A percentile compares a stretch with the other conserved stretches of the same genome.
Conservation (phyloP, 2,113 vertebrate genomes). For the Emydura subglobosa region DNA sequence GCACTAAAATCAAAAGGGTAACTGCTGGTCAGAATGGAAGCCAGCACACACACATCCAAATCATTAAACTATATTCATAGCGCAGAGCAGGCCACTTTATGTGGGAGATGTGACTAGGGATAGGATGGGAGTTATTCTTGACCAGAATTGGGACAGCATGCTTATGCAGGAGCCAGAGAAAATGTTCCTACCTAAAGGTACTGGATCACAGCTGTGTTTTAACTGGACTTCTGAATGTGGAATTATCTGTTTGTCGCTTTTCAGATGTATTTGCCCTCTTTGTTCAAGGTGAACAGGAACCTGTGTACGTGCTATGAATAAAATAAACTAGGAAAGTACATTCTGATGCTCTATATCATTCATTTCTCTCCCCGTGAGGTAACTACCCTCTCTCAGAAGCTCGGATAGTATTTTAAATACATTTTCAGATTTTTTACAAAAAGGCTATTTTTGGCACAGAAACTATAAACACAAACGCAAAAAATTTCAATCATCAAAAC, state of each 20-base stretch:
- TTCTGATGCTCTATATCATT: background rate
- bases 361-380: background rate
- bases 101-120: background rate
- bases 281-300: background rate
- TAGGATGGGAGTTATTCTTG: background rate
- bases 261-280: background rate
- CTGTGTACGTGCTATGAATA: background rate
- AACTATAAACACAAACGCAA: background rate
- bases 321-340: background rate
- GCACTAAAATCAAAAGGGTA: background rate
- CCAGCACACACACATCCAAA: background rate
- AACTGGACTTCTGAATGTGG: background rate
- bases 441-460: background rate
- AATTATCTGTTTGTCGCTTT: background rate
- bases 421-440: background rate
- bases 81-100: background rate
- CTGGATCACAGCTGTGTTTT: background rate
- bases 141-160: rapidly evolving
- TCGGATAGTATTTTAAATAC: background rate
- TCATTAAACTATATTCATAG: background rate
- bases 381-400: background rate
- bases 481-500: background rate
- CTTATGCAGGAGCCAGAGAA: background rate
- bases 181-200: background rate
- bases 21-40: background rate